Percentiles rank a stretch among this genome's conserved stretches.
Conservation (phyloP, 2,113 vertebrate species). For the Craseonycteris thonglongyai region DNA sequence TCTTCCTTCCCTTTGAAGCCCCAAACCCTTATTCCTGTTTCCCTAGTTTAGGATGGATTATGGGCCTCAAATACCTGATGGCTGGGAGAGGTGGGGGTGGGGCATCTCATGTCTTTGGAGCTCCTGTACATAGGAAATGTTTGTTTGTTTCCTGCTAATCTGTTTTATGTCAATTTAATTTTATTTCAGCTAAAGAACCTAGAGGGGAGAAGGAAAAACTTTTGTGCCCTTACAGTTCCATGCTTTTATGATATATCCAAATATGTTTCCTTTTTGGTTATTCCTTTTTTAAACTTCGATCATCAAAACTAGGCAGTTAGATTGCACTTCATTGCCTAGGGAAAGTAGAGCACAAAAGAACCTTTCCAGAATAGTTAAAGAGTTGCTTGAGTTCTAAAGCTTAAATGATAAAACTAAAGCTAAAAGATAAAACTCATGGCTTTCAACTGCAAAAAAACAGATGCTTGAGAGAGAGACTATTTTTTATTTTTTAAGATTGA, state of each 20-base stretch:
- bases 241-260: neutral
- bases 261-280: neutral
- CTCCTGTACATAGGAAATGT: neutral
- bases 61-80: neutral
- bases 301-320: neutral
- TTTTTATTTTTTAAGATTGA: neutral
- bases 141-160: neutral
- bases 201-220: neutral
- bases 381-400: neutral
- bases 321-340: neutral
- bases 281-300: neutral
- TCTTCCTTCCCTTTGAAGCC: neutral
- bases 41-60: neutral
- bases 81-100: neutral
- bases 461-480: neutral
- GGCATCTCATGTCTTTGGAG: neutral
- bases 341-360: neutral
- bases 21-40: neutral
- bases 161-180: neutral
- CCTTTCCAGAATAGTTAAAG: neutral
- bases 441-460: neutral
- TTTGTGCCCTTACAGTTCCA: neutral
- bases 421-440: too few relatives aligned
- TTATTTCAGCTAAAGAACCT: too few relatives aligned
- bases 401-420: too few relatives aligned